phyloP scores from a whole-genome alignment of 92 coral and sea anemone species.

The Ricordea florida region DNA sequence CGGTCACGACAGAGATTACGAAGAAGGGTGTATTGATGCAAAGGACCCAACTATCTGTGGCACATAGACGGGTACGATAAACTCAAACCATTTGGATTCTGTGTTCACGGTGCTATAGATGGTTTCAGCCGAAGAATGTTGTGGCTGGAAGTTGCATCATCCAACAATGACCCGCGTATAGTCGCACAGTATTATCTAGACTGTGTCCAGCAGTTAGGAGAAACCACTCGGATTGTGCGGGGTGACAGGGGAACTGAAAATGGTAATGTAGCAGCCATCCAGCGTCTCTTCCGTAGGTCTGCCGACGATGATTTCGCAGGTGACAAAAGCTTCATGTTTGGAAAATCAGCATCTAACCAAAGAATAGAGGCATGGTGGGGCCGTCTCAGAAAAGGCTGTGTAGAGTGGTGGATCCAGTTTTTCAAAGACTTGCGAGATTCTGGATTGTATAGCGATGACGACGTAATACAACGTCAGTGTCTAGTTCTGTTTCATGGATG shows the following conservation, averaged over 20 bases:
- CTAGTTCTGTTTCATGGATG: slow-evolving; percentile 1
- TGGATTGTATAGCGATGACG: background rate
- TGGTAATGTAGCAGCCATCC: too few relatives aligned
- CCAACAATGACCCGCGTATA: slow-evolving; percentile 36
- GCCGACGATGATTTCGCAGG: too few relatives aligned
- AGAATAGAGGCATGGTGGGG: too few relatives aligned
- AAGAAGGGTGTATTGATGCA: too few relatives aligned
- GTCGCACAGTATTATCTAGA: slow-evolving; percentile 33
- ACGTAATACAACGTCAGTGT: background rate
- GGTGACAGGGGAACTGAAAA: slow-evolving; percentile 54
- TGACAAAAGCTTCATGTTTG: too few relatives aligned
- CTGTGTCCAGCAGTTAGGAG: slow-evolving; percentile 48
- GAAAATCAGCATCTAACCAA: too few relatives aligned
- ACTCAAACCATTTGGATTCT: too few relatives aligned
- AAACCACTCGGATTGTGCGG: slow-evolving; percentile 23
- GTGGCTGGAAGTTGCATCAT: slow-evolving; percentile 56
- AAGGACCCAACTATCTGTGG: too few relatives aligned
- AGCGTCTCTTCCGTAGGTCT: too few relatives aligned
- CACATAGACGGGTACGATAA: too few relatives aligned
- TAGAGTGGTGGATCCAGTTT: slow-evolving; percentile 25
- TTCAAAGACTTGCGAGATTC: slow-evolving; percentile 9
- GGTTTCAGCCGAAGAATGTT: slow-evolving; percentile 36
- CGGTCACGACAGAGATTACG: too few relatives aligned
- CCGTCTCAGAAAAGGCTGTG: background rate
- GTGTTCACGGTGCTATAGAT: too few relatives aligned